Evolutionary conservation across 2,797 vertebrate genomes (phyloP).

Genomic region (Margarornis squamiger): DNA sequence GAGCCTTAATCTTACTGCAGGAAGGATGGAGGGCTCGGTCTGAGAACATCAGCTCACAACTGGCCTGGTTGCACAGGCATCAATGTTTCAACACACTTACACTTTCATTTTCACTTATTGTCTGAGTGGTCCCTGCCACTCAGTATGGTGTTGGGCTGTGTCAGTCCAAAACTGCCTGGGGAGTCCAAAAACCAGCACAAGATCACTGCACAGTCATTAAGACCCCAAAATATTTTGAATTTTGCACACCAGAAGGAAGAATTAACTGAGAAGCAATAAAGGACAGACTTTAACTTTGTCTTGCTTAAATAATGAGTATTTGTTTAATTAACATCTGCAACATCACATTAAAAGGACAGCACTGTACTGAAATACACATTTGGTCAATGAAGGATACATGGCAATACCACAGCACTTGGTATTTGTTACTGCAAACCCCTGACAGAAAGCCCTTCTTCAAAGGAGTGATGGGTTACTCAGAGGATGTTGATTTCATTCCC

Average conservation of each 20-base stretch:
- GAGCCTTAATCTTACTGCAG: not conserved
- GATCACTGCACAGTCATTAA: not conserved
- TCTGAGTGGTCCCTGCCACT: not conserved
- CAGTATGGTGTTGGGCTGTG: not conserved
- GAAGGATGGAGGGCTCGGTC: not conserved
- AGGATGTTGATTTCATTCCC: not conserved
- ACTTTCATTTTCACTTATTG: not conserved
- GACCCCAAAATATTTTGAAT: not conserved
- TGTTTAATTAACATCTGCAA: not conserved
- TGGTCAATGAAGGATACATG: not conserved
- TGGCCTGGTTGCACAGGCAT: not conserved
- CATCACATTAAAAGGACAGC: not conserved
- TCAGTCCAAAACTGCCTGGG: not conserved
- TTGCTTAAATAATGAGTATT: not conserved
- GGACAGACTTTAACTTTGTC: not conserved
- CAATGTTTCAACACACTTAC: rapidly evolving
- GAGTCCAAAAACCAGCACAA: not conserved
- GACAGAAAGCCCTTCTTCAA: not conserved
- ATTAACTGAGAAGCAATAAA: not conserved
- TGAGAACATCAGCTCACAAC: not conserved
- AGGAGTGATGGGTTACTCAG: not conserved
- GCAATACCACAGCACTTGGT: not conserved
- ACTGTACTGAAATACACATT: not conserved
- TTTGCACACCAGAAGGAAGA: not conserved
- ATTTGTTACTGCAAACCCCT: not conserved